Conservation (phyloP, 2,113 vertebrate genomes). For the Elgaria multicarinata region DNA sequence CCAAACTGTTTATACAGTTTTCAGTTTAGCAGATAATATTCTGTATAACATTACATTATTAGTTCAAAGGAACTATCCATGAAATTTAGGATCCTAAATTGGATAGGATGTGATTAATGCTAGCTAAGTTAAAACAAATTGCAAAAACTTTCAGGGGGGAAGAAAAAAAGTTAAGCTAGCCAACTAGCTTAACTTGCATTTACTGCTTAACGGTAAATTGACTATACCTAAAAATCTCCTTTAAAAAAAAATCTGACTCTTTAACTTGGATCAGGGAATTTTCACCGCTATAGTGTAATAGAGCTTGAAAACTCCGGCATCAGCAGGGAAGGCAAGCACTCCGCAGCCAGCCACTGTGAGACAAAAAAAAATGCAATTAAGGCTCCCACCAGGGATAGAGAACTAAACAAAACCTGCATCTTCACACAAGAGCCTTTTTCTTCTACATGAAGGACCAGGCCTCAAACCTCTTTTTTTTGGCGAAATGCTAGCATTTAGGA, state of each 20-base stretch:
- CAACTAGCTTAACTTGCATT: conserved; percentile 72
- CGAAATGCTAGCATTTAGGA: conserved; percentile 86
- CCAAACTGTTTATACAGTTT: conserved; percentile 61
- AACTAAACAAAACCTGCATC: conserved; percentile 84
- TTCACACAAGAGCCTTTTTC: conserved; percentile 85
- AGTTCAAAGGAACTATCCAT: conserved; percentile 51
- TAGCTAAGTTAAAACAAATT: conserved; percentile 56
- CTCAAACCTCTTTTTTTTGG: conserved; percentile 79
- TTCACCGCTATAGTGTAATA: conserved; percentile 83
- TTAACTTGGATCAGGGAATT: conserved; percentile 81
- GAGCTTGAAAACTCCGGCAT: conserved; percentile 85
- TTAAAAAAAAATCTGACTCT: conserved; percentile 67
- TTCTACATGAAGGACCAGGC: conserved; percentile 81
- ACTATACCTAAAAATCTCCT: conserved; percentile 77
- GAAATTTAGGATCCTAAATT: conserved; percentile 66
- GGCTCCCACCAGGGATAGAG: conserved; percentile 86
- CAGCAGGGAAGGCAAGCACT: conserved; percentile 85
- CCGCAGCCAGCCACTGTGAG: conserved; percentile 85
- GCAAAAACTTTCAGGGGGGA: conserved; percentile 47
- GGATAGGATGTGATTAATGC: conserved; percentile 57
- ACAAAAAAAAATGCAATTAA: conserved; percentile 89
- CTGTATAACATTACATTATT: conserved; percentile 65
- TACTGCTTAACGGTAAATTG: conserved; percentile 70
- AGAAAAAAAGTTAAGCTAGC: conserved; percentile 60
- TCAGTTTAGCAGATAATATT: conserved; percentile 61